Percentiles rank a stretch among this genome's conserved stretches.
Evolutionary conservation across 2,113 vertebrate species (phyloP).

Genomic region (Drymodes brunneopygia): DNA sequence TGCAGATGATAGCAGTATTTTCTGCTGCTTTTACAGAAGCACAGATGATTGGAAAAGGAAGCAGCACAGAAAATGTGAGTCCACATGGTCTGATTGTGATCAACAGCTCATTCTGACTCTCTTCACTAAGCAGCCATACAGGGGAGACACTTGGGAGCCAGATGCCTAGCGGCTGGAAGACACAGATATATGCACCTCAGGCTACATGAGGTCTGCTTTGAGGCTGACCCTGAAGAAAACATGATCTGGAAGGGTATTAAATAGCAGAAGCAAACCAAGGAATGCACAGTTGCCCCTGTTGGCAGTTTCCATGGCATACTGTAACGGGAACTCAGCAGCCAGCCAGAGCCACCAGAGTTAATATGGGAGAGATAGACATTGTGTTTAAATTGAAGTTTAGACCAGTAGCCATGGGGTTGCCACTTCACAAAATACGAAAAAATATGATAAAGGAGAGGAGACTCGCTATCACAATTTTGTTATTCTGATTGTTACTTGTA

Average conservation of each 20-base stretch:
- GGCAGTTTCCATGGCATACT: background rate
- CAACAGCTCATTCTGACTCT: background rate
- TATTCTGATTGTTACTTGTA: background rate
- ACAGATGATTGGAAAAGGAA: background rate
- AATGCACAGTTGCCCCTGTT: background rate
- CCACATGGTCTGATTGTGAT: background rate
- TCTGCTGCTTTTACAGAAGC: background rate
- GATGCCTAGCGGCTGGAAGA: background rate
- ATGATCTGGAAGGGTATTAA: background rate
- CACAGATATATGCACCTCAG: background rate
- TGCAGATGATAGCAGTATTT: background rate
- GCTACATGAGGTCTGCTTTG: background rate
- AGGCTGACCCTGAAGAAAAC: background rate
- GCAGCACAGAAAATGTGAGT: background rate
- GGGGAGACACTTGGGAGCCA: background rate
- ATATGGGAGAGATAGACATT: fast-evolving
- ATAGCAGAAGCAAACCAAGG: background rate
- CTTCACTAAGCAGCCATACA: background rate
- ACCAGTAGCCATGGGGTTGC: background rate
- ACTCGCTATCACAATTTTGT: background rate
- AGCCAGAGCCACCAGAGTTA: background rate
- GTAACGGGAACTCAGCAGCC: background rate
- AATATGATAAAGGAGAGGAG: background rate
- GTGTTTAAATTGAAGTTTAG: background rate
- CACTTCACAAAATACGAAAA: background rate